Percentiles rank a stretch among this genome's conserved stretches.
These are phyloP conservation scores for Limnephilus marmoratus DNA, from an alignment of 2,888 invertebrate genomes.

Conservation along the genomic window DNA sequence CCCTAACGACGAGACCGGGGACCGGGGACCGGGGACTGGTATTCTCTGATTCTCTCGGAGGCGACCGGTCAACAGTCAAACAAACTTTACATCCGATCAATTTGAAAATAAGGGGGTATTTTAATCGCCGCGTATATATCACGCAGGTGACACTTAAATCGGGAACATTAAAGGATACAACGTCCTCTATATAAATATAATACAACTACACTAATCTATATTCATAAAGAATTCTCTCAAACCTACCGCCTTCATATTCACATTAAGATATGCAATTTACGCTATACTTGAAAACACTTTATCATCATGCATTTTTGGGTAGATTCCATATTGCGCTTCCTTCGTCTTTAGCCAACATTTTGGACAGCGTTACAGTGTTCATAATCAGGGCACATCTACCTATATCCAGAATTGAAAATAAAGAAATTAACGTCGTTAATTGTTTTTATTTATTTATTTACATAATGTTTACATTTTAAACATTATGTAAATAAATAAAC, in stretches of 20 bases:
- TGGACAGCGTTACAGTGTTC: too few relatives aligned
- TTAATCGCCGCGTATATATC: background rate
- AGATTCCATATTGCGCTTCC: too few relatives aligned
- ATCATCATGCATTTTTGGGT: too few relatives aligned
- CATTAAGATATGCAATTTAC: background rate
- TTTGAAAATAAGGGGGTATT: background rate
- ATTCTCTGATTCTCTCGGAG: background rate
- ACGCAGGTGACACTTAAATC: background rate
- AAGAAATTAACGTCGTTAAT: too few relatives aligned
- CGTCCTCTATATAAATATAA: too few relatives aligned
- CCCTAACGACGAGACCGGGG: background rate
- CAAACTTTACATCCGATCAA: conserved; percentile 10
- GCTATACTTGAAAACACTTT: background rate
- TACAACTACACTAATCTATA: background rate
- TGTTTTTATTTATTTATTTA: too few relatives aligned
- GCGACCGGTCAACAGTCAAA: conserved; percentile 22
- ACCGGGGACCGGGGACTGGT: background rate
- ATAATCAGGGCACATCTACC: too few relatives aligned
- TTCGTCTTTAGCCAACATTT: too few relatives aligned
- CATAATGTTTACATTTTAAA: too few relatives aligned
- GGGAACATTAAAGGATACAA: background rate
- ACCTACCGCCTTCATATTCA: background rate
- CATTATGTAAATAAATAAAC: too few relatives aligned
- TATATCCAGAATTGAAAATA: too few relatives aligned
- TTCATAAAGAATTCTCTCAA: background rate